Evolutionary conservation across 64 coral and sea anemone genomes (phyloP).

Genomic region (Stylophora pistillata): DNA sequence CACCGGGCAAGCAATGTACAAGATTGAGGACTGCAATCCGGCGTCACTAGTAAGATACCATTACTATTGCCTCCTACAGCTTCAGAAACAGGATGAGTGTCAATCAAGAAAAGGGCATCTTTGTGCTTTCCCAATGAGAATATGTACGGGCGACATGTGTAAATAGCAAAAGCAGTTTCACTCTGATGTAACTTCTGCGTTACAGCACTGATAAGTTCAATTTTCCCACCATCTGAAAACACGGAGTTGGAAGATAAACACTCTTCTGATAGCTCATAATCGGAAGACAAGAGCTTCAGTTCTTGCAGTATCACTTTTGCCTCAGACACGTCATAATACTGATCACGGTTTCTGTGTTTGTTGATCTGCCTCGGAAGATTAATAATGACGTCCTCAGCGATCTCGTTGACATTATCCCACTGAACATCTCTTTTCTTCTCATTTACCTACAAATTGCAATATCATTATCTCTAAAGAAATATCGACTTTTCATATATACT

Average conservation of each 20-base stretch:
- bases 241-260: conserved; percentile 16
- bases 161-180: conserved; percentile 19
- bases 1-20: conserved; percentile 40
- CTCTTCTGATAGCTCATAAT: conserved; percentile 33
- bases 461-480: background rate
- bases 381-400: conserved; percentile 33
- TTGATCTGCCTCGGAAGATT: conserved; percentile 29
- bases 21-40: conserved; percentile 30
- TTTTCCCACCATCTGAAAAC: conserved; percentile 7
- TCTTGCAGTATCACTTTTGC: conserved; percentile 24
- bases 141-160: conserved; percentile 32
- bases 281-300: conserved; percentile 13
- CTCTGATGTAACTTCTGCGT: conserved; percentile 9
- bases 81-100: conserved; percentile 43
- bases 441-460: background rate
- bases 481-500: no score
- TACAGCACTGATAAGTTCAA: conserved; percentile 14
- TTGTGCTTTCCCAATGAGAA: conserved; percentile 32
- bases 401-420: conserved; percentile 32
- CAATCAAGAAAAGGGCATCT: conserved; percentile 37
- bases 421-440: conserved; percentile 7
- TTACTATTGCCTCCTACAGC: conserved; percentile 27
- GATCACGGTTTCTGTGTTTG: conserved; percentile 19
- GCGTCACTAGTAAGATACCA: conserved; percentile 41
- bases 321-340: conserved; percentile 34